These are phyloP conservation scores for Pomacea canaliculata DNA, from an alignment of 2,888 invertebrate genomes.

Conservation along the genomic window DNA sequence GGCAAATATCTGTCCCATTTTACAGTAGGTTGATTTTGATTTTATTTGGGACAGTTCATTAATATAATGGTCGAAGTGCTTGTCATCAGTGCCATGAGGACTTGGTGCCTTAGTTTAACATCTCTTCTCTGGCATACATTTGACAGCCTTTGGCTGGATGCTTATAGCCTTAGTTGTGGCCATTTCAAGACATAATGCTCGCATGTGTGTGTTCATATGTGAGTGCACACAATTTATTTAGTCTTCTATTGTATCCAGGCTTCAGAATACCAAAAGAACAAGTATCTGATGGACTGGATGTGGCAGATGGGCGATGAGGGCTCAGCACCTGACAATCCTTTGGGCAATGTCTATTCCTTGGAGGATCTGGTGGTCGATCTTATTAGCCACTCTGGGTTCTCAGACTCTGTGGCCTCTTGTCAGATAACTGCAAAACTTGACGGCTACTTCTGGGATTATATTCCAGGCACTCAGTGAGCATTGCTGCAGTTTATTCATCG, in stretches of 20 bases:
- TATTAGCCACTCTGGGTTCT: not conserved
- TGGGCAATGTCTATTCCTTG: conserved; percentile 7
- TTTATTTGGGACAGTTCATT: too few species aligned
- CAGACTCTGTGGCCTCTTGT: not conserved
- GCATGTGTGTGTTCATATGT: too few species aligned
- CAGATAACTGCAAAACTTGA: not conserved
- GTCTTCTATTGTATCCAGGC: not conserved
- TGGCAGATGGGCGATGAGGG: not conserved
- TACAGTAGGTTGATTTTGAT: too few species aligned
- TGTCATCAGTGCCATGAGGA: too few species aligned
- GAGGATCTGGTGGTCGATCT: conserved; percentile 15
- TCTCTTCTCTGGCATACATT: too few species aligned
- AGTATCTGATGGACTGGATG: conserved; percentile 17
- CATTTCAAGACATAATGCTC: too few species aligned
- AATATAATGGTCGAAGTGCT: too few species aligned
- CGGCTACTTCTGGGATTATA: conserved; percentile 9
- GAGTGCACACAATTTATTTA: too few species aligned
- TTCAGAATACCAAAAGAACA: conserved; percentile 7
- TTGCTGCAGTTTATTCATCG: not conserved
- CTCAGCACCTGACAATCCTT: not conserved
- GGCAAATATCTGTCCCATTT: too few species aligned
- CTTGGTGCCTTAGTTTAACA: too few species aligned
- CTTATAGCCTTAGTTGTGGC: too few species aligned
- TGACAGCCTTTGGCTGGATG: too few species aligned
- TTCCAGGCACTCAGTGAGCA: conserved; percentile 6